phyloP scores from a whole-genome alignment of 2,797 vertebrate species.

The Tadarida brasiliensis region DNA sequence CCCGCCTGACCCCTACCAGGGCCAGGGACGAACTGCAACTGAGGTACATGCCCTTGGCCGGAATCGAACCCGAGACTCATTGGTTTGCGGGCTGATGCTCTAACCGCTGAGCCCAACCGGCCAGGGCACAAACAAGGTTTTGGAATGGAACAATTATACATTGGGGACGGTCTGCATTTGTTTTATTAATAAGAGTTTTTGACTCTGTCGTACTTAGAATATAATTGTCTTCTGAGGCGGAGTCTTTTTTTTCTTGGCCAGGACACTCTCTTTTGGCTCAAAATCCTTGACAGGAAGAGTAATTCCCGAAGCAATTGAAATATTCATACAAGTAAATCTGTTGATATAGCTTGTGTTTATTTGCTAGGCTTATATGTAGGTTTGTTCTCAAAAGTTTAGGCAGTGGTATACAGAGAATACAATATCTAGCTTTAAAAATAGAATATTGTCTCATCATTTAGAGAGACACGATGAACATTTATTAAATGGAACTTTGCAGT shows the following conservation, averaged over 20 bases:
- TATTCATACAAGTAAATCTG: conserved; percentile 59
- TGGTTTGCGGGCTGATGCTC: no score
- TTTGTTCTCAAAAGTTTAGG: conserved; percentile 2
- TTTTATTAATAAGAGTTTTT: conserved; percentile 54
- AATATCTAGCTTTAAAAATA: not conserved
- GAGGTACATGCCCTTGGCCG: no score
- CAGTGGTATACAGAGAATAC: conserved; percentile 25
- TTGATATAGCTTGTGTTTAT: conserved; percentile 61
- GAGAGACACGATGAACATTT: not conserved
- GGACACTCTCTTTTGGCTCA: conserved; percentile 1
- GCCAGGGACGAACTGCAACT: no score
- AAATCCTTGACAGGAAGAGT: conserved; percentile 2
- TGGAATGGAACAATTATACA: not conserved
- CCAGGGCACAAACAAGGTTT: not conserved
- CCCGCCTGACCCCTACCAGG: no score
- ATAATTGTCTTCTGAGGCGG: conserved; percentile 16
- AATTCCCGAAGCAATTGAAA: conserved; percentile 56
- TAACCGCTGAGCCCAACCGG: no score
- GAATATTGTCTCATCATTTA: conserved; percentile 2
- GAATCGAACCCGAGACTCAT: no score
- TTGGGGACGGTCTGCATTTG: not conserved
- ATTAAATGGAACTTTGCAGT: conserved; percentile 49
- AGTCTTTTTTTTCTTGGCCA: conserved; percentile 26
- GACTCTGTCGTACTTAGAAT: not conserved
- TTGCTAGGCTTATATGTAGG: conserved; percentile 43